Percentiles rank a stretch among this genome's conserved stretches.
These are phyloP conservation scores for Aegypius monachus DNA, from an alignment of 2,113 vertebrate genomes.

Conservation along the genomic window DNA sequence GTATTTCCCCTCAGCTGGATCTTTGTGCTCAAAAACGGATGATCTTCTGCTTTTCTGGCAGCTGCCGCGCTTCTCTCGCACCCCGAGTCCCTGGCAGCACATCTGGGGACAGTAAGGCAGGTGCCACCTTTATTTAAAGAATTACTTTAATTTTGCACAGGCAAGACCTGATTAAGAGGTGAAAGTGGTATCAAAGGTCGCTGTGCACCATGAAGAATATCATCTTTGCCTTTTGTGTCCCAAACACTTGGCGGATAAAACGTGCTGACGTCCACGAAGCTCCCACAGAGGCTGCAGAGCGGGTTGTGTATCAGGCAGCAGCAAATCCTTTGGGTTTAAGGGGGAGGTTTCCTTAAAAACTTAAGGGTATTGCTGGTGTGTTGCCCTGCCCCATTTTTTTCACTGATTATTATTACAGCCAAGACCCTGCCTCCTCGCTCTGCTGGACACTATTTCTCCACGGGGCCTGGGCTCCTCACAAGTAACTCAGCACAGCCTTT, in stretches of 20 bases:
- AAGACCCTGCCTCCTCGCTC: rapidly evolving
- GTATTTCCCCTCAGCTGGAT: neutral
- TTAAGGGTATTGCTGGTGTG: neutral
- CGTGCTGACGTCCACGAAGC: rapidly evolving
- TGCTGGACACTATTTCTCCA: neutral
- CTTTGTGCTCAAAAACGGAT: neutral
- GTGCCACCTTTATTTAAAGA: neutral
- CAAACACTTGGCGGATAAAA: neutral
- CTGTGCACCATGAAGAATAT: neutral
- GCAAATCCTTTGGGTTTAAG: neutral
- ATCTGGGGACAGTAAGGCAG: rapidly evolving
- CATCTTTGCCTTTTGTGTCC: neutral
- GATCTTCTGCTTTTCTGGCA: neutral
- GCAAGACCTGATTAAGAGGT: neutral
- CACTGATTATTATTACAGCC: neutral
- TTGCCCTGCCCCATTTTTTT: neutral
- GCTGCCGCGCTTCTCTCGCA: rapidly evolving
- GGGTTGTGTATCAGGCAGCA: neutral
- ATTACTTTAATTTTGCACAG: neutral
- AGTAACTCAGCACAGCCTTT: neutral
- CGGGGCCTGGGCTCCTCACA: neutral
- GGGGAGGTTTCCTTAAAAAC: neutral
- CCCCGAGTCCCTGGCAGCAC: rapidly evolving
- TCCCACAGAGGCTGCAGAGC: neutral
- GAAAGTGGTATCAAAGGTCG: neutral